Base-by-base conservation (phyloP, 2,797 vertebrate genomes). In the Alcedo quadribrachys region DNA sequence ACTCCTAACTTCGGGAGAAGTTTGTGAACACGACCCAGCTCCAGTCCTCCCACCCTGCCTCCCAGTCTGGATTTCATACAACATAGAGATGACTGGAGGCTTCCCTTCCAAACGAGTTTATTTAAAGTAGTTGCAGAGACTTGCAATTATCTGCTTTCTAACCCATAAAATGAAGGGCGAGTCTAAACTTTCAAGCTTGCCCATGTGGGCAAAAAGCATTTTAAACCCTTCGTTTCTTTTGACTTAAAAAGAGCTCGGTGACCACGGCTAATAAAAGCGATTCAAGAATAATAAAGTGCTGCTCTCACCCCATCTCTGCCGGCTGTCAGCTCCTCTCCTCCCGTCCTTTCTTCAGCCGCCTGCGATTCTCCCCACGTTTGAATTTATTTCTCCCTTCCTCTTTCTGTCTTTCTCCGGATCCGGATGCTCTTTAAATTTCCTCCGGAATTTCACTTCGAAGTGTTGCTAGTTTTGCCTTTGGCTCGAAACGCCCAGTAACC, bases 231-330 rank as follows among this genome's bases (percentile, higher is more conserved):
- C 9, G 2, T 66, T 66, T 27, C 70, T 81, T 60, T 21, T 4
- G 32, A 61, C 62, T 79, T 65, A 8, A 73, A 76, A 74, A 7
- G 12, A 61, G 79, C 79, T 61, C 54, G n/a, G 68, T 33, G 11
- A 81, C 58, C 87, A 57, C 6, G 14, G 42, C 20, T 4, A 71
- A 71, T 8, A 32, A 62, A 83, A 81, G 62, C 66, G 35, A 73
- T 40, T 13, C 9, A 13, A 8, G 43, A 50, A 43, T 3, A 65
- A 66, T 5, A 28, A 84, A 46, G 6, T 5, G 80, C 80, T 25
- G 18, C 22, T 16, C 96, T 96, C 94, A 96, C 96, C 96, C 96
- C 96, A 96, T 96, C 79, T 77, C 84, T 43, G 93, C 73, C 74
- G 73, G 45, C 37, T 16, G 48, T 30, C 81, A 27, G 73, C 83